Percentiles rank a stretch among this genome's conserved stretches.
phyloP scores from a whole-genome alignment of 1,140 invertebrate species.

The Drosophila arawakana region DNA sequence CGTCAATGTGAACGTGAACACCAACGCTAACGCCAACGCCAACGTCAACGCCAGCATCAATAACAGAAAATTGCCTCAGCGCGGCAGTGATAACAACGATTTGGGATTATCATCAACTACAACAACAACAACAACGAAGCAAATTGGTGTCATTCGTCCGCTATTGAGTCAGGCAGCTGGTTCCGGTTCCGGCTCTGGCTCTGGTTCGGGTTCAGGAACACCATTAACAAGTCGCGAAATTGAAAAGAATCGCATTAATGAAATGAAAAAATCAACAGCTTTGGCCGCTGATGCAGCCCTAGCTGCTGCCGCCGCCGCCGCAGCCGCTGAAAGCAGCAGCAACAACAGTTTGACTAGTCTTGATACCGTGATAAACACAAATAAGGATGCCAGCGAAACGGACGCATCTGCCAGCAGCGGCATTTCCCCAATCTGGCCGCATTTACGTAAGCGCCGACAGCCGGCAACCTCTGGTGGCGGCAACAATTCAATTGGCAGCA shows the following conservation, averaged over 20 bases:
- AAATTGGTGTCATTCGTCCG: constrained; percentile 78
- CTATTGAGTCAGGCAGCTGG: constrained; percentile 46
- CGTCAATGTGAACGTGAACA: constrained; percentile 37
- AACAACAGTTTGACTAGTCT: constrained; percentile 59
- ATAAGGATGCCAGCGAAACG: constrained; percentile 82
- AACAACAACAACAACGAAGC: constrained; percentile 58
- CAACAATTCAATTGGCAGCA: constrained; percentile 47
- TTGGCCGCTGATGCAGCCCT: constrained; percentile 63
- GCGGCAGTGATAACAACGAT: constrained; percentile 86
- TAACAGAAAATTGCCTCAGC: constrained; percentile 85
- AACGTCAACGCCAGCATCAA: constrained; percentile 40
- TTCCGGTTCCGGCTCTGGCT: constrained; percentile 28
- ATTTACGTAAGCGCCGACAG: constrained; percentile 62
- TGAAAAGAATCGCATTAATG: constrained; percentile 90
- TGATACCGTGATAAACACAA: constrained; percentile 70
- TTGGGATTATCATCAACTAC: constrained; percentile 84
- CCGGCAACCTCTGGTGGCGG: constrained; percentile 22
- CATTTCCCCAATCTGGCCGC: constrained; percentile 70
- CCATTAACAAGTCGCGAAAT: constrained; percentile 87
- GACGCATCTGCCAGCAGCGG: constrained; percentile 83
- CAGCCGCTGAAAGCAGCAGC: constrained; percentile 13
- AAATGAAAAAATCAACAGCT: constrained; percentile 86
- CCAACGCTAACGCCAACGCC: too few relatives aligned
- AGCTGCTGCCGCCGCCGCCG: constrained; percentile 51
- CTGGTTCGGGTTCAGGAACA: constrained; percentile 20